A percentile compares a stretch with the other conserved stretches of the same genome.
phyloP scores from a whole-genome alignment of 2,888 invertebrate species.

The Toxonevra muliebris region DNA sequence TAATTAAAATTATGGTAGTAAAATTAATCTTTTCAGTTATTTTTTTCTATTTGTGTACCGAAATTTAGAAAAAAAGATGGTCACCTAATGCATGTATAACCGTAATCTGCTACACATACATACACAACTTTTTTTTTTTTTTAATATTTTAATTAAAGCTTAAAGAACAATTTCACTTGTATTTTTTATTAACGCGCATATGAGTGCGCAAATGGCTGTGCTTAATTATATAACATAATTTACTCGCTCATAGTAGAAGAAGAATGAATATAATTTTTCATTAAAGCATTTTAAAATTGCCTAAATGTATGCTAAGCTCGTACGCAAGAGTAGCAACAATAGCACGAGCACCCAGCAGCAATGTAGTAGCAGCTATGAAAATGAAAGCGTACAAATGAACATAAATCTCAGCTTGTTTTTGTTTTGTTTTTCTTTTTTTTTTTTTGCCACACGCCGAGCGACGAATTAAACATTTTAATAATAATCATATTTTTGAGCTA shows the following conservation, averaged over 20 bases:
- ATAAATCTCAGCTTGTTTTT: not conserved
- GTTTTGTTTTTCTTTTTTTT: not conserved
- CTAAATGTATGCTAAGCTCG: not conserved
- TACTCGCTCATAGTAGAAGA: not conserved
- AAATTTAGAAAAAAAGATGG: too few relatives aligned
- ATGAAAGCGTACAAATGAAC: not conserved
- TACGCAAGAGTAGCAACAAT: not conserved
- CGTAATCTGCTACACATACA: too few relatives aligned
- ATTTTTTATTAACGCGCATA: not conserved
- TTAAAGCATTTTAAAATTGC: not conserved
- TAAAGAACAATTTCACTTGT: not conserved
- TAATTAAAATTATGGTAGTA: too few relatives aligned
- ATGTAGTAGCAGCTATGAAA: too few relatives aligned
- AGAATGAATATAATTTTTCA: too few relatives aligned
- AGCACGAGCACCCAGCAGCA: not conserved
- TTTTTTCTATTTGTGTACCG: too few relatives aligned
- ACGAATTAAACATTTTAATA: conserved; percentile 4
- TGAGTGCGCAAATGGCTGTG: not conserved
- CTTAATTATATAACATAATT: not conserved
- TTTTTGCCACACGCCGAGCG: not conserved
- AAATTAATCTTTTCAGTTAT: too few relatives aligned
- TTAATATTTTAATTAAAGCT: conserved; percentile 1
- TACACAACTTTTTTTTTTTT: not conserved
- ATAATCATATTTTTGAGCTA: not conserved
- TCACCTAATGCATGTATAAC: too few relatives aligned